phyloP scores from a whole-genome alignment of 23 tunicate genomes.

The Ciona savignyi region DNA sequence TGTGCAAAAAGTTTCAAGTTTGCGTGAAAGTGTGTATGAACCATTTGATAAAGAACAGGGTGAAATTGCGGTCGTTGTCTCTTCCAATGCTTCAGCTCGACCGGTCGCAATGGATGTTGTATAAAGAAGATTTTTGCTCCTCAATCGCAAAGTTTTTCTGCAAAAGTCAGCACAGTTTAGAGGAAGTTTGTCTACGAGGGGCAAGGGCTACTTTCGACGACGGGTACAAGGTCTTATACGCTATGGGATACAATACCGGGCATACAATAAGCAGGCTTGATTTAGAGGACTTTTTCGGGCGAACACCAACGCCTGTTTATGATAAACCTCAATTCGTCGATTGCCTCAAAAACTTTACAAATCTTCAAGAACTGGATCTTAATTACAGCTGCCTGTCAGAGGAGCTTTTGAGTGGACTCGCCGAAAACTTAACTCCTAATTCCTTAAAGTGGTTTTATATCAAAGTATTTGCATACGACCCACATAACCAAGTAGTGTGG shows the following conservation, averaged over 20 bases:
- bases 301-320: constrained; percentile 54
- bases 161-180: constrained; percentile 61
- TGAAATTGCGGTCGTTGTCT: constrained; percentile 47
- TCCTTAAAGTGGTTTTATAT: constrained; percentile 43
- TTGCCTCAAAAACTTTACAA: constrained; percentile 55
- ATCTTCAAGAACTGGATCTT: constrained; percentile 52
- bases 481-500: constrained; percentile 63
- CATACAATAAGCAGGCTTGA: constrained; percentile 39
- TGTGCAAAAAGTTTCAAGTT: constrained; percentile 83
- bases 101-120: constrained; percentile 71
- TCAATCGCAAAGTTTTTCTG: constrained; percentile 67
- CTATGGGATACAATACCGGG: constrained; percentile 81
- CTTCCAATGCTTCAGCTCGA: constrained; percentile 76
- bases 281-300: constrained; percentile 58
- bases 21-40: constrained; percentile 54
- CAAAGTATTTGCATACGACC: constrained; percentile 68
- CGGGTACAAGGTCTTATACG: constrained; percentile 71
- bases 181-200: constrained; percentile 58
- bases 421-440: constrained; percentile 20
- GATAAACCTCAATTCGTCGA: constrained; percentile 54
- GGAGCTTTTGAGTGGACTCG: constrained; percentile 44
- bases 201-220: constrained; percentile 62
- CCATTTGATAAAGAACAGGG: constrained; percentile 36
- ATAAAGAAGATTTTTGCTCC: constrained; percentile 67
- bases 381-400: constrained; percentile 89